Conservation (phyloP, 2,888 invertebrate genomes). For the Osmoderma eremita region DNA sequence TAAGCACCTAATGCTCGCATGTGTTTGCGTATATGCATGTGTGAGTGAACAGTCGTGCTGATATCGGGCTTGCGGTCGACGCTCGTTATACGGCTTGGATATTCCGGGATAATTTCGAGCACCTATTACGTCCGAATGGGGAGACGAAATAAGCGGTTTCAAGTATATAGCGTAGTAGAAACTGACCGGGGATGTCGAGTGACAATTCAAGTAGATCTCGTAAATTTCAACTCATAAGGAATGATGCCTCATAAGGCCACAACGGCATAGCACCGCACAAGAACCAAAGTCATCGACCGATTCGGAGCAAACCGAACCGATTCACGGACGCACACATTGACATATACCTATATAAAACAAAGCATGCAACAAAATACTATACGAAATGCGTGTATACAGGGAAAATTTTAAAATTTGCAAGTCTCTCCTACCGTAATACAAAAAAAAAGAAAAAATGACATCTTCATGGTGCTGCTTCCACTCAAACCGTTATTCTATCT, state of each 20-base stretch:
- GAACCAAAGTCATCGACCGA: constrained; percentile 57
- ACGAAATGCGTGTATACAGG: neutral
- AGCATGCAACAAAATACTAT: neutral
- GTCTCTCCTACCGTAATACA: too few species aligned
- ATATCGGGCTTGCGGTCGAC: constrained; percentile 7
- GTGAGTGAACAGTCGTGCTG: constrained; percentile 8
- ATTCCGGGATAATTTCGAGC: constrained; percentile 21
- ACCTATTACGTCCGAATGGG: constrained; percentile 1
- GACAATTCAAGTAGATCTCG: constrained; percentile 56
- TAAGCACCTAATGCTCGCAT: too few species aligned
- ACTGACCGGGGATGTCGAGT: constrained; percentile 28
- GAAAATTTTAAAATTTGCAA: neutral
- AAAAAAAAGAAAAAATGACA: too few species aligned
- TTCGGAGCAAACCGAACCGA: constrained; percentile 41
- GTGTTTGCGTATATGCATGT: neutral
- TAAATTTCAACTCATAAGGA: constrained; percentile 59
- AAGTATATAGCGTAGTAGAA: constrained; percentile 13
- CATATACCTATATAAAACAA: neutral
- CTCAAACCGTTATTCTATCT: too few species aligned
- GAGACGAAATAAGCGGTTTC: constrained; percentile 22
- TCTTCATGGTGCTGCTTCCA: too few species aligned
- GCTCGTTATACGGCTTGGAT: neutral
- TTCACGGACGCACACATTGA: constrained; percentile 6
- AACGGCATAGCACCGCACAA: constrained; percentile 53
- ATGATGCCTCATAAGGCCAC: constrained; percentile 60